Percentiles rank a stretch among this genome's conserved stretches.
Conservation (phyloP, 2,797 vertebrate species). For the Argya squamiceps region DNA sequence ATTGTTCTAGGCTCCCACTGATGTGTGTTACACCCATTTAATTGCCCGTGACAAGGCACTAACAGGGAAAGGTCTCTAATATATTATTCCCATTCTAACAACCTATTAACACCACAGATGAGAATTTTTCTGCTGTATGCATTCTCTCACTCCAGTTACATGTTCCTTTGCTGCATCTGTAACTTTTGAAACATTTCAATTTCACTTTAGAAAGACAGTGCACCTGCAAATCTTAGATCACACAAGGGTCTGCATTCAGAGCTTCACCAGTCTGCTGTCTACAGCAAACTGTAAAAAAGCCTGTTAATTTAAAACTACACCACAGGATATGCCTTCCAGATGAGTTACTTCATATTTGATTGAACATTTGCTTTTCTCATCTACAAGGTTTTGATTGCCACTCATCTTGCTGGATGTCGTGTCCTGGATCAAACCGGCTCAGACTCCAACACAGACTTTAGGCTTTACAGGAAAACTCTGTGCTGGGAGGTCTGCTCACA, state of each 20-base stretch:
- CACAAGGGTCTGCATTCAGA: neutral
- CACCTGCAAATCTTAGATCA: neutral
- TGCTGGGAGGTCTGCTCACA: neutral
- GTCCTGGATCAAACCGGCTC: neutral
- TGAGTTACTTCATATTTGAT: neutral
- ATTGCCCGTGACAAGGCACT: neutral
- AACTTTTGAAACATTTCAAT: neutral
- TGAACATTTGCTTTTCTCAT: neutral
- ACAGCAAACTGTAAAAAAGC: neutral
- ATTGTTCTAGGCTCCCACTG: neutral
- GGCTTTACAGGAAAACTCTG: neutral
- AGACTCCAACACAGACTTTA: neutral
- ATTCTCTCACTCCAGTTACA: neutral
- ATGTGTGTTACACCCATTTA: neutral
- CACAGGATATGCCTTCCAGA: neutral
- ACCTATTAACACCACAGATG: neutral
- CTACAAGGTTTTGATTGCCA: neutral
- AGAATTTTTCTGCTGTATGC: neutral
- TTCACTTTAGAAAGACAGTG: neutral
- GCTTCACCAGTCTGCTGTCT: neutral
- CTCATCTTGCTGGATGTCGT: neutral
- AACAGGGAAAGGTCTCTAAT: neutral
- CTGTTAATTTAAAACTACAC: neutral
- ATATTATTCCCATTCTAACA: neutral
- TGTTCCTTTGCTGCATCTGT: neutral